Evolutionary conservation across 1,140 invertebrate genomes (phyloP).

Genomic region (Rhyzopertha dominica): DNA sequence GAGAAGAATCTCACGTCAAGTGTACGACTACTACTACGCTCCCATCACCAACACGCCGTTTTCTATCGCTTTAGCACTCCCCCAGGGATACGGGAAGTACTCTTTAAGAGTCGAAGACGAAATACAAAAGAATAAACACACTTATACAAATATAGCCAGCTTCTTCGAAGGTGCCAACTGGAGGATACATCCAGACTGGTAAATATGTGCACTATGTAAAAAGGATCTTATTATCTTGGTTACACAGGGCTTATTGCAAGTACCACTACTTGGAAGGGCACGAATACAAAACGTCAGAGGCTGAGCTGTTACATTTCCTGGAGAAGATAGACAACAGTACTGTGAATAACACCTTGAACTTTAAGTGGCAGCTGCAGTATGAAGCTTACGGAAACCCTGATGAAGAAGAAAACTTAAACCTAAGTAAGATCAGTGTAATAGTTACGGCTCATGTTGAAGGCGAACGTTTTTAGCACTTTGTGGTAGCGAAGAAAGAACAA

Average conservation of each 20-base stretch:
- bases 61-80: conserved; percentile 75
- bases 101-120: conserved; percentile 69
- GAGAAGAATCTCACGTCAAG: conserved; percentile 73
- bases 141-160: conserved; percentile 61
- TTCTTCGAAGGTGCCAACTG: conserved; percentile 68
- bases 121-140: conserved; percentile 59
- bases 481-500: no score
- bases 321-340: no score
- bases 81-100: conserved; percentile 70
- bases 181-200: conserved; percentile 86
- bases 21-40: conserved; percentile 79
- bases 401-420: conserved; percentile 34
- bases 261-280: conserved; percentile 76
- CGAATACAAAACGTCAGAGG: conserved; percentile 64
- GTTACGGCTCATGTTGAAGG: no score
- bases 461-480: no score
- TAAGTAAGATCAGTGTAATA: no score
- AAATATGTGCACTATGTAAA: conserved; percentile 15
- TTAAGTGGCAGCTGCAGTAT: conserved; percentile 54
- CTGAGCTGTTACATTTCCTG: conserved; percentile 71
- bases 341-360: conserved; percentile 49
- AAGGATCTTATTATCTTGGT: conserved; percentile 4
- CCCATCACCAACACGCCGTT: conserved; percentile 80
- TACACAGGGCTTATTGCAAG: conserved; percentile 72
- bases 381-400: conserved; percentile 40